Evolutionary conservation across 2,113 vertebrate species (phyloP), one percentile per base, ranked within the genome.

Genomic region (Scophthalmus maximus): DNA sequence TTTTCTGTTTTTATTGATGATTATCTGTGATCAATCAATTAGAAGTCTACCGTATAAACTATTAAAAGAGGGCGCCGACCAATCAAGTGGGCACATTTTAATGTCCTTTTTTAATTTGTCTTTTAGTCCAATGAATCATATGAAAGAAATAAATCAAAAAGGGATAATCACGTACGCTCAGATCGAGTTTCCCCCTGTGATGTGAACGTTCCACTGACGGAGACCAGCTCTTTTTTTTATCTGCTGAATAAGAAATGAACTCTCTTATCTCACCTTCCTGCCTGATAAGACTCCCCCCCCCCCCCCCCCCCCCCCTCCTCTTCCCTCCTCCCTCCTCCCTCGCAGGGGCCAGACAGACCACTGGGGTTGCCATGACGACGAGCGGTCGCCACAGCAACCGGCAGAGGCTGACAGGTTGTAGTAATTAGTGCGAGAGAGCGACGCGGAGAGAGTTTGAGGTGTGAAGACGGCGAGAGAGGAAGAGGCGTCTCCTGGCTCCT

Each of bases 331-430:
- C 42, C 42, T 46, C 42, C n/a, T 18, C 18, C 14, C 18, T 6
- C 42, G 2, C n/a, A n/a, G 1, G 3, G 74, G 57, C 60, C 56
- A 78, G 73, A 76, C 76, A 68, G 83, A 87, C 87, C 64, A 53
- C 80, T 66, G 76, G 62, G 80, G 92, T 94, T 92, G 82, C 90
- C 85, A 87, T 92, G 92, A 79, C 81, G 72, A 94, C 86, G 26
- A 74, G 80, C 34, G 66, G 79, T 82, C 53, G 9, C 82, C 86
- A 84, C 66, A 73, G 91, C 85, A 90, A 92, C 88, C 38, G 57
- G 14, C 26, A 63, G 78, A 84, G 89, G 89, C 87, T 89, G 90
- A 87, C 80, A 76, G 73, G 88, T 89, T 89, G 88, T 88, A 73
- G 84, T 87, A 61, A 84, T 76, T 79, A 77, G 76, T 52, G 61